Base-by-base conservation (phyloP, 1,140 invertebrate species). In the Phenacoccus solenopsis region DNA sequence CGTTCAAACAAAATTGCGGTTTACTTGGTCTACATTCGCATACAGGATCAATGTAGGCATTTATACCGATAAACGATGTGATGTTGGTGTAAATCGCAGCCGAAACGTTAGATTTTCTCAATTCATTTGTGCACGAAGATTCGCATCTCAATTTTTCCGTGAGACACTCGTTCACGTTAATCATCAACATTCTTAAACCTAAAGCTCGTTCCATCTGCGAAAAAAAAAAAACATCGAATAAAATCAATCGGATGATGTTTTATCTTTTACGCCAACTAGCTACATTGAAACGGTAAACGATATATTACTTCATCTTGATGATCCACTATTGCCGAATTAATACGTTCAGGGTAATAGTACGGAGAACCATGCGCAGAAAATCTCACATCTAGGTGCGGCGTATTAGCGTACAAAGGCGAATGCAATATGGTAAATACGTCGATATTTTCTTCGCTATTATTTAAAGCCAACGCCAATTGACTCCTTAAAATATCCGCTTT, bases 361-460 rank as follows among this genome's bases (percentile, higher is more conserved):
- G 94, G 94, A 0, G 93, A 95, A 0, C 90, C 91, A 77, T 96
- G 94, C 0, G 90, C 94, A 0, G 93, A 90, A 78, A 90, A 98
- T 72, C 94, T 81, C 0, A 96, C 88, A 77, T 98, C 94, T 32
- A 92, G 75, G 0, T 83, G 75, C 4, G 79, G 81, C 22, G 38
- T 79, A 61, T 86, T 84, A 70, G 81, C 79, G 70, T 86, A 85
- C 27, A 83, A 83, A 0, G 83, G 82, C 4, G 88, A 87, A 73
- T 84, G 84, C 2, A 91, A 81, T 0, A 97, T 90, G 0, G 93
- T 96, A 74, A 98, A 95, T 0, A 98, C 86, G 76, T 97, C 93
- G 3, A 98, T 89, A 79, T 96, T 96, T 25, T 89, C 83, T 49
- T 84, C 75, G 0, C 86, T 87, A 0, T 87, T 86, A 73, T 91